Evolutionary conservation across 2,797 vertebrate genomes (phyloP).

Genomic region (Avahi laniger): DNA sequence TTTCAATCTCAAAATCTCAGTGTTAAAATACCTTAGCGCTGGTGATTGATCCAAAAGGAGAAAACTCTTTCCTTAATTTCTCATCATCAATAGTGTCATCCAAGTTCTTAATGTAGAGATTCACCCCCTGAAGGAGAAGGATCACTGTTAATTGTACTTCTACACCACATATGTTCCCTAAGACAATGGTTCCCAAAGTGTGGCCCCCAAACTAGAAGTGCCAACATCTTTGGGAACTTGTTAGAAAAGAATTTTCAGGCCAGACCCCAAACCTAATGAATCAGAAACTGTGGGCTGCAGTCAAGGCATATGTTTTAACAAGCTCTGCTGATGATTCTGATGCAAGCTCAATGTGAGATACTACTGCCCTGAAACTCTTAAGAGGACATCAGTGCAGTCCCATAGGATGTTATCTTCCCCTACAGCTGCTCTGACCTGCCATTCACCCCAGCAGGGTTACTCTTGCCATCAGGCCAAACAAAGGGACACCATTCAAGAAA

Average conservation of each 20-base stretch:
- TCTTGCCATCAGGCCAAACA: not conserved
- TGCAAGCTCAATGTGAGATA: not conserved
- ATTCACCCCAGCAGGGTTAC: not conserved
- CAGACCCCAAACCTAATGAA: not conserved
- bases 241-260: not conserved
- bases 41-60: slow-evolving; percentile 98
- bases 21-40: slow-evolving; percentile 92
- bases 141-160: not conserved
- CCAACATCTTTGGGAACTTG: not conserved
- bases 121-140: slow-evolving; percentile 91
- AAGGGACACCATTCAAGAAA: not conserved
- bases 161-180: not conserved
- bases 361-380: not conserved
- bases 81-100: slow-evolving; percentile 99
- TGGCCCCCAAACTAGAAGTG: not conserved
- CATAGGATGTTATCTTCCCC: not conserved
- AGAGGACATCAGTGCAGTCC: not conserved
- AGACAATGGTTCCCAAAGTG: not conserved
- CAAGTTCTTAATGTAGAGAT: slow-evolving; percentile 98
- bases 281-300: not conserved
- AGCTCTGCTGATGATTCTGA: not conserved
- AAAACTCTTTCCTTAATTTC: slow-evolving; percentile 98
- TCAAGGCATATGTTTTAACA: not conserved
- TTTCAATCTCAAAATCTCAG: not conserved
- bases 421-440: not conserved